Evolutionary conservation across 2,113 vertebrate genomes (phyloP).

Genomic region (Trogon surrucura): DNA sequence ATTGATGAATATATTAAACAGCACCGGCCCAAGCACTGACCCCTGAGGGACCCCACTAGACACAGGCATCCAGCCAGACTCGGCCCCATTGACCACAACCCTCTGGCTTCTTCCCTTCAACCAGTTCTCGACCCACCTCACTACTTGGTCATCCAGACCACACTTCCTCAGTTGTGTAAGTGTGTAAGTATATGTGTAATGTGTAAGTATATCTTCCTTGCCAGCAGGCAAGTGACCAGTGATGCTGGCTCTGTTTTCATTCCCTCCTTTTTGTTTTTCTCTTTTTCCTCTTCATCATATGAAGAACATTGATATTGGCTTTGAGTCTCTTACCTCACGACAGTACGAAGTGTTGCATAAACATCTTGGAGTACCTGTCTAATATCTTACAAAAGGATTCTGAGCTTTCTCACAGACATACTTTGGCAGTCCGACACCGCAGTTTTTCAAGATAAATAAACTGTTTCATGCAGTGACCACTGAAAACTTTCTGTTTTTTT

Average conservation of each 20-base stretch:
- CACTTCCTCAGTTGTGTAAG: no score
- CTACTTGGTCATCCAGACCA: no score
- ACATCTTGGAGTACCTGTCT: conserved; percentile 22
- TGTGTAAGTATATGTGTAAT: no score
- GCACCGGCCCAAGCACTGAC: no score
- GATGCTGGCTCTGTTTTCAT: neutral
- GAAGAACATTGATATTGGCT: conserved; percentile 39
- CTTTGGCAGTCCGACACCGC: conserved; percentile 1
- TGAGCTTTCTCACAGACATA: conserved; percentile 28
- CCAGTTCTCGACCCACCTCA: no score
- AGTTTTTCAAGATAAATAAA: conserved; percentile 12
- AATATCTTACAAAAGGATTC: conserved; percentile 38
- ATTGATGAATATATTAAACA: no score
- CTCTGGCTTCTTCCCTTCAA: no score
- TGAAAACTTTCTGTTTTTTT: neutral
- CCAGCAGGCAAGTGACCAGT: neutral
- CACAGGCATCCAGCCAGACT: no score
- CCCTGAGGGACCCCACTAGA: no score
- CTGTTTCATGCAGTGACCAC: neutral
- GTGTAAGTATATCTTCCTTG: neutral
- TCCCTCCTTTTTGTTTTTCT: neutral
- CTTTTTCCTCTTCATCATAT: neutral
- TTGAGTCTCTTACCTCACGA: conserved; percentile 43
- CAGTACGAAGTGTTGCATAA: conserved; percentile 30
- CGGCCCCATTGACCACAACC: no score